Evolutionary conservation across 2,113 vertebrate species (phyloP).

Genomic region (Eubucco bourcierii): DNA sequence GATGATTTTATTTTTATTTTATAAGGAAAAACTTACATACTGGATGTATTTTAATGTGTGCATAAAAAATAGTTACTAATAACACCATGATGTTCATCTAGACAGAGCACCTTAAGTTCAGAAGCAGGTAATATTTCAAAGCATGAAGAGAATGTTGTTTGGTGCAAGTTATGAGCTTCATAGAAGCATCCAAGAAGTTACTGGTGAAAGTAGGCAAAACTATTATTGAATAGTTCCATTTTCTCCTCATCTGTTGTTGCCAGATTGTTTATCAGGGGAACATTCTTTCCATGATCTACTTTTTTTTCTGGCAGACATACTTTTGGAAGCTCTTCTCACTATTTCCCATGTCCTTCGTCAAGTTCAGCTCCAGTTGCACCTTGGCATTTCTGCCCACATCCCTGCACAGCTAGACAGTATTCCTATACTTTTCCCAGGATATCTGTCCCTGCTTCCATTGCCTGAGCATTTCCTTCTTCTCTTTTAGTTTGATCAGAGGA

Average conservation of each 20-base stretch:
- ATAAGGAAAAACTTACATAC: not conserved
- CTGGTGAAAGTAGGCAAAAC: not conserved
- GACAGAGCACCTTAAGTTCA: not conserved
- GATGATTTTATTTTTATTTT: not conserved
- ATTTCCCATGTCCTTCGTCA: not conserved
- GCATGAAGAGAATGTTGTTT: not conserved
- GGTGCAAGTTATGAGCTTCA: not conserved
- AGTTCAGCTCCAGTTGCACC: rapidly evolving
- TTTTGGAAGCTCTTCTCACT: not conserved
- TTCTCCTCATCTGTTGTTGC: not conserved
- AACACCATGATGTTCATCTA: not conserved
- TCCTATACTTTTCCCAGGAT: too few relatives aligned
- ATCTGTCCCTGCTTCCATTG: not conserved
- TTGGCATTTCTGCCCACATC: too few relatives aligned
- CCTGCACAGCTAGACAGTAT: not conserved
- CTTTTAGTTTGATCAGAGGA: not conserved
- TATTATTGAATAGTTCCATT: too few relatives aligned
- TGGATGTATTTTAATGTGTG: not conserved
- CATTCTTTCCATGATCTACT: not conserved
- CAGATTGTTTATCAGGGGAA: not conserved
- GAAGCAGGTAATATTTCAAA: not conserved
- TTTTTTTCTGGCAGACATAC: not conserved
- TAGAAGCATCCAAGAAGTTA: too few relatives aligned
- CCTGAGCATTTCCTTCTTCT: not conserved
- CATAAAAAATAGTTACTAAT: not conserved